These are phyloP conservation scores for Prionace glauca DNA, from an alignment of 2,797 vertebrate species.

Conservation along the genomic window DNA sequence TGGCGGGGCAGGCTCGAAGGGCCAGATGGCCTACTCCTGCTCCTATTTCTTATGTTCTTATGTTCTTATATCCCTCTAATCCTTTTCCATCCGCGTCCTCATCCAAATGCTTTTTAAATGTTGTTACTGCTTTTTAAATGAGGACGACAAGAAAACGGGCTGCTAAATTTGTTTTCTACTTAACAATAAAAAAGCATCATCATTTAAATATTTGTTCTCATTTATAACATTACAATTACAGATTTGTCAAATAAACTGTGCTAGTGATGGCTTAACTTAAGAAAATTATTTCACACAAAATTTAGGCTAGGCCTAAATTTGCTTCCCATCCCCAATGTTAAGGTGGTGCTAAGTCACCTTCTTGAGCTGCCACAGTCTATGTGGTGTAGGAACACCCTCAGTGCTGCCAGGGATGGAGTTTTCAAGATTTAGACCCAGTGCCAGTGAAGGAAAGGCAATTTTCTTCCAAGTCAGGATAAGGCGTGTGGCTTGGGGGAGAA, in stretches of 20 bases:
- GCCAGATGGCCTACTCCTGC: no score
- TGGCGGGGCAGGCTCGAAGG: no score
- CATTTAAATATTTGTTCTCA: not conserved
- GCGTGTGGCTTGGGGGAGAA: not conserved
- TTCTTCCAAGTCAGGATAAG: not conserved
- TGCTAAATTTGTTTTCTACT: not conserved
- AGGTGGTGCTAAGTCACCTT: not conserved
- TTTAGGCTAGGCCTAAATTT: no score
- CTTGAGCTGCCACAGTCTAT: not conserved
- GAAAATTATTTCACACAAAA: not conserved
- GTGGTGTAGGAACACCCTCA: not conserved
- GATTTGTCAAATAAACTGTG: not conserved
- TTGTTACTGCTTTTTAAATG: no score
- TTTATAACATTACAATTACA: not conserved
- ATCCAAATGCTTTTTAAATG: no score
- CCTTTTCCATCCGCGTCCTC: no score
- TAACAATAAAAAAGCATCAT: not conserved
- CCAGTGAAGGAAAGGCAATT: not conserved
- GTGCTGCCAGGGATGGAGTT: not conserved
- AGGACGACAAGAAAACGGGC: no score
- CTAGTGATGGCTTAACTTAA: not conserved
- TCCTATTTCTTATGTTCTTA: no score
- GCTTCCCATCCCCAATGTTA: not conserved
- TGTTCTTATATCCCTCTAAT: no score
- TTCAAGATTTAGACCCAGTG: not conserved